These are phyloP conservation scores for rat (Rattus norvegicus) DNA, from an alignment of 2,113 vertebrate genomes.

Conservation along the genomic window GRCr8 NC_086019.1:22521501-22522000, in stretches of 20 bases:
- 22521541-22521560: slow-evolving; percentile 27
- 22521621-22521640: background rate
- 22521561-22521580: background rate
- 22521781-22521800: background rate
- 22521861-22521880: slow-evolving; percentile 19
- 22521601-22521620: background rate
- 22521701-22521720: background rate
- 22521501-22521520: slow-evolving; percentile 18
- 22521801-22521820: background rate
- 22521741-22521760: background rate
- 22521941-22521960: background rate
- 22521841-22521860: background rate
- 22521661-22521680: background rate
- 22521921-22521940: background rate
- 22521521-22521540: background rate
- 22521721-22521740: slow-evolving; percentile 26
- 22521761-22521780: background rate
- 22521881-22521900: background rate
- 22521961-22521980: background rate
- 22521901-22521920: slow-evolving; percentile 44
- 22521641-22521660: background rate
- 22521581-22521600: background rate
- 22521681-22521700: background rate
- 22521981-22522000: background rate
- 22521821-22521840: background rate